Conservation (phyloP, 2,113 vertebrate genomes). For the Dissostichus mawsoni region DNA sequence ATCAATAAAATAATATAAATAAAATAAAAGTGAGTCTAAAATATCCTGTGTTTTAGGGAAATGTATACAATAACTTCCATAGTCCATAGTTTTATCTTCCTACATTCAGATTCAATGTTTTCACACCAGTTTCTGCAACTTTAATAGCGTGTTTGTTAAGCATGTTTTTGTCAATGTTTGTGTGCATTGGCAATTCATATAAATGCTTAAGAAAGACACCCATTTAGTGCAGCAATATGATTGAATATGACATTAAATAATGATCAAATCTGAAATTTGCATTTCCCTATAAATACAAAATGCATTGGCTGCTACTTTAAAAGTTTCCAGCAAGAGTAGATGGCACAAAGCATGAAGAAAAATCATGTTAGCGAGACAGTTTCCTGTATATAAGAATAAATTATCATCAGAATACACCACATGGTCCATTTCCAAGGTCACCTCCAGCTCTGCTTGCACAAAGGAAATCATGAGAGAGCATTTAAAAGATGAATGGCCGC, state of each 20-base stretch:
- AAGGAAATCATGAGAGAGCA: constrained; percentile 76
- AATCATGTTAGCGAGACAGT: constrained; percentile 61
- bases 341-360: constrained; percentile 47
- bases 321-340: constrained; percentile 30
- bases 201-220: not conserved
- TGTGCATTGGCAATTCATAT: not conserved
- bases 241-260: not conserved
- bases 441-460: constrained; percentile 64
- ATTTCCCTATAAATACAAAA: constrained; percentile 20
- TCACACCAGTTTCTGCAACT: not conserved
- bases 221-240: not conserved
- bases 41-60: not conserved
- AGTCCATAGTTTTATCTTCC: not conserved
- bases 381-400: constrained; percentile 67
- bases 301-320: not conserved
- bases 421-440: constrained; percentile 75
- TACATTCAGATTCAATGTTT: not conserved
- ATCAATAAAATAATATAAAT: not conserved
- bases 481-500: constrained; percentile 80
- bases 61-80: not conserved
- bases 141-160: not conserved
- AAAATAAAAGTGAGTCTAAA: not conserved
- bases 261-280: constrained; percentile 19
- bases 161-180: not conserved
- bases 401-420: constrained; percentile 72